Percentiles rank a stretch among this genome's conserved stretches.
Evolutionary conservation across 2,888 invertebrate genomes (phyloP).

Genomic region (Esperia sulphurella): DNA sequence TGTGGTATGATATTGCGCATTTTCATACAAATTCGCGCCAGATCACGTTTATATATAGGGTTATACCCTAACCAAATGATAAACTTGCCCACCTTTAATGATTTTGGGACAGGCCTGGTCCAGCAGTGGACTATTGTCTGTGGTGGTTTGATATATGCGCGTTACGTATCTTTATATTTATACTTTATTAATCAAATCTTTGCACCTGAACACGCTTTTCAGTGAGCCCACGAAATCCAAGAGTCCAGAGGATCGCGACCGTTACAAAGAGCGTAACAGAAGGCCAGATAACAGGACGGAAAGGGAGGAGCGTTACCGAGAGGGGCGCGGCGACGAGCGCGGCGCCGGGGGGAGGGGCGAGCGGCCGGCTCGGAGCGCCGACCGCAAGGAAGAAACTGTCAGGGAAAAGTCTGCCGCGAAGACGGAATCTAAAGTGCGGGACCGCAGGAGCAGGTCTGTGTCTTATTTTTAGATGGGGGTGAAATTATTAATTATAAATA

Average conservation of each 20-base stretch:
- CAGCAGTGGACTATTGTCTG: too few species aligned
- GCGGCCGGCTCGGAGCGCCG: conserved; percentile 20
- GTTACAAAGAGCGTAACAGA: conserved; percentile 38
- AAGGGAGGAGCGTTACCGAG: conserved; percentile 27
- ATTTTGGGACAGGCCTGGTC: too few species aligned
- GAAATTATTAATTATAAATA: too few species aligned
- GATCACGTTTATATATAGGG: too few species aligned
- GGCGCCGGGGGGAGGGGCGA: conserved; percentile 16
- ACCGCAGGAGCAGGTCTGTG: conserved; percentile 8
- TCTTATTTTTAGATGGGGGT: too few species aligned
- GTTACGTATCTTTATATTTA: too few species aligned
- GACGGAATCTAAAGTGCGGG: conserved; percentile 21
- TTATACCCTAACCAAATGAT: too few species aligned
- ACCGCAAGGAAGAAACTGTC: conserved; percentile 5
- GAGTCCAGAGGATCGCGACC: conserved; percentile 48
- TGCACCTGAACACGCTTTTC: conserved; percentile 1
- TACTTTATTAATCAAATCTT: background rate
- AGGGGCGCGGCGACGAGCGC: conserved; percentile 12
- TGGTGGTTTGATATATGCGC: too few species aligned
- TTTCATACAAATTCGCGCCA: too few species aligned
- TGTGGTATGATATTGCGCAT: too few species aligned
- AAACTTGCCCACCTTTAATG: too few species aligned
- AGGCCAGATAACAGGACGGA: conserved; percentile 21
- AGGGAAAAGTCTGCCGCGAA: conserved; percentile 14
- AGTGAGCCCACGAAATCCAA: conserved; percentile 40